These are phyloP conservation scores for Lasioglossum vierecki DNA, from an alignment of 2,888 invertebrate species.

Conservation along the genomic window DNA sequence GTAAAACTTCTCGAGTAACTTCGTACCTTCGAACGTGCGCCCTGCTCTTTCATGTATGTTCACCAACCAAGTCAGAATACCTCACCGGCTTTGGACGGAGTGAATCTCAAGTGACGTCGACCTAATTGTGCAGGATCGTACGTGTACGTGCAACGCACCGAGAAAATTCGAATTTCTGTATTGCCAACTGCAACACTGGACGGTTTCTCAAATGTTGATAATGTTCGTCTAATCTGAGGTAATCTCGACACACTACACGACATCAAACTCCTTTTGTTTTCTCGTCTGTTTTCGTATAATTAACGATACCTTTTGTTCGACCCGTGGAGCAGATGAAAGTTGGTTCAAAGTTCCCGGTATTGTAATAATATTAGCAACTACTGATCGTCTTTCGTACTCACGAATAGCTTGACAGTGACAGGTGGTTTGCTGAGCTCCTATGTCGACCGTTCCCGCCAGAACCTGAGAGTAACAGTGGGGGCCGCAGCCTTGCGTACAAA, in stretches of 20 bases:
- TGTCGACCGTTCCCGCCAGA: too few species aligned
- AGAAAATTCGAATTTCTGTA: conserved; percentile 14
- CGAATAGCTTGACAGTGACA: too few species aligned
- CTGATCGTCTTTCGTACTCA: too few species aligned
- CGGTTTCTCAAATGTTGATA: neutral
- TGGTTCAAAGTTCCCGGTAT: neutral
- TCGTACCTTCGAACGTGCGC: conserved; percentile 6
- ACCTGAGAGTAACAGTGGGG: too few species aligned
- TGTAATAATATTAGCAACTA: too few species aligned
- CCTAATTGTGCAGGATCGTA: conserved; percentile 46
- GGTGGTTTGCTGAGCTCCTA: too few species aligned
- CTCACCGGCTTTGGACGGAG: conserved; percentile 28
- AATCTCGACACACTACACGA: too few species aligned
- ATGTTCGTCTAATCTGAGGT: neutral
- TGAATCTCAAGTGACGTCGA: conserved; percentile 51
- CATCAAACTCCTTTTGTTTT: too few species aligned
- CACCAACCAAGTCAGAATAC: conserved; percentile 13
- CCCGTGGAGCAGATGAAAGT: neutral
- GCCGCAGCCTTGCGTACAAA: too few species aligned
- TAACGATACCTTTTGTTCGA: too few species aligned
- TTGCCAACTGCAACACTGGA: neutral
- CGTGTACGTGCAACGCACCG: conserved; percentile 30
- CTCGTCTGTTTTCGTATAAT: too few species aligned
- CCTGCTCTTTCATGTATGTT: conserved; percentile 23
- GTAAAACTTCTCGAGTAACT: conserved; percentile 34